Percentiles rank a stretch among this genome's conserved stretches.
These are phyloP conservation scores for Epinephelus awoara DNA, from an alignment of 2,797 vertebrate species.

Conservation along the genomic window DNA sequence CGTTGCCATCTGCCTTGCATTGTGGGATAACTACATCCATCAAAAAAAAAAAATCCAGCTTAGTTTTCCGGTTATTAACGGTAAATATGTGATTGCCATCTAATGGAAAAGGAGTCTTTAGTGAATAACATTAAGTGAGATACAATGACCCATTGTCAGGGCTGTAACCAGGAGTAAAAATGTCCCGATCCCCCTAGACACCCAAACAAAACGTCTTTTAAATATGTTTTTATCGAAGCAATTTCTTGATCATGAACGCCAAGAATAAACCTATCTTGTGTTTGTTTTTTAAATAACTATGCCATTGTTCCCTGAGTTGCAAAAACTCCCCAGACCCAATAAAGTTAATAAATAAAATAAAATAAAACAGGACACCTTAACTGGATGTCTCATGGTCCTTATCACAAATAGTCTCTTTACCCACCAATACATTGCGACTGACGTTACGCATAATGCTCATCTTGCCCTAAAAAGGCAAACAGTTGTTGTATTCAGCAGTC, in stretches of 20 bases:
- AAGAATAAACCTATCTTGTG: too few species aligned
- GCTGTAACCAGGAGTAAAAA: background rate
- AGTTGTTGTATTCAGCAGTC: background rate
- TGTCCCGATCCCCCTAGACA: background rate
- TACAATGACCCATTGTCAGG: background rate
- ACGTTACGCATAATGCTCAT: too few species aligned
- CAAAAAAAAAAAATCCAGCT: background rate
- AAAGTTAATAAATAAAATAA: too few species aligned
- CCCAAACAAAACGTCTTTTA: background rate
- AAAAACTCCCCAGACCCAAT: too few species aligned
- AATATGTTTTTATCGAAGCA: too few species aligned
- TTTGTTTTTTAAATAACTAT: too few species aligned
- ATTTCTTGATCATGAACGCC: too few species aligned
- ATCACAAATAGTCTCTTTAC: background rate
- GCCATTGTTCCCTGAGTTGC: too few species aligned
- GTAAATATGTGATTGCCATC: background rate
- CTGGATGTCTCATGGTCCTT: too few species aligned
- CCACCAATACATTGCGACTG: too few species aligned
- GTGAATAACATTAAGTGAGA: background rate
- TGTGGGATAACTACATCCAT: too few species aligned
- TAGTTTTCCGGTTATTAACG: background rate
- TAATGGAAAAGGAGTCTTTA: background rate
- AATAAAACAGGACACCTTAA: too few species aligned
- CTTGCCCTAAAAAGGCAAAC: background rate
- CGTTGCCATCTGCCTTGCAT: background rate